Base-by-base conservation (phyloP, 2,888 invertebrate genomes). In the Dynastes maya region DNA sequence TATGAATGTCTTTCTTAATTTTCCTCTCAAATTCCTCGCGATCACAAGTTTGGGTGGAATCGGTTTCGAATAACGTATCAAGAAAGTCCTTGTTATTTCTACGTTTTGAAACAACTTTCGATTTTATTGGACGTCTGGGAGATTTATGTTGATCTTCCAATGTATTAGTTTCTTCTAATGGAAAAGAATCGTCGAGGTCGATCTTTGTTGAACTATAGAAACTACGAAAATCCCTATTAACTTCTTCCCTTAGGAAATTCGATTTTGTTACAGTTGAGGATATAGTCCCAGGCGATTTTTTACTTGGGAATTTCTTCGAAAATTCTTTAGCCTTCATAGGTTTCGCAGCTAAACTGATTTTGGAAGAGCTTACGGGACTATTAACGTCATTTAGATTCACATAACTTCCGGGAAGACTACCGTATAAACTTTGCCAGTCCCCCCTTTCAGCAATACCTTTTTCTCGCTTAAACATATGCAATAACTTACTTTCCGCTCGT, bases 401-500 rank as follows among this genome's bases (percentile, higher is more conserved):
- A 22, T 8, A 22, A 58, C 22, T 22, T 16, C 22, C 55, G 3
- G 2, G 8, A 22, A 58, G 55, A 2, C 55, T 16, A 58, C 22
- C 22, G 2, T 0, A 68, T 6, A 27, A 0, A 9, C 22, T 49
- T 45, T n/a, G 29, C 16, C 27, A 58, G 37, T 29, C 32, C 13
- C 13, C 13, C 32, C 55, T 32, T 22, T 16, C 16, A 4, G 37
- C 58, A 22, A 40, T 55, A 61, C 8, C 37, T 40, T 37, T 72
- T 72, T 58, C 58, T 0, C n/a, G 40, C 22, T 78, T 64, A 77
- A 83, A 85, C 55, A 80, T 80, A 22, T 81, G 80, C 13, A 84
- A 76, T 5, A 83, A 64, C 77, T 83, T 84, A 49, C 81, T 78
- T 81, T 86, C 84, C 9, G 84, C 83, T 78, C 85, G 83, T 55